Conservation (phyloP, 2,797 vertebrate species). For the Oreochromis mossambicus region DNA sequence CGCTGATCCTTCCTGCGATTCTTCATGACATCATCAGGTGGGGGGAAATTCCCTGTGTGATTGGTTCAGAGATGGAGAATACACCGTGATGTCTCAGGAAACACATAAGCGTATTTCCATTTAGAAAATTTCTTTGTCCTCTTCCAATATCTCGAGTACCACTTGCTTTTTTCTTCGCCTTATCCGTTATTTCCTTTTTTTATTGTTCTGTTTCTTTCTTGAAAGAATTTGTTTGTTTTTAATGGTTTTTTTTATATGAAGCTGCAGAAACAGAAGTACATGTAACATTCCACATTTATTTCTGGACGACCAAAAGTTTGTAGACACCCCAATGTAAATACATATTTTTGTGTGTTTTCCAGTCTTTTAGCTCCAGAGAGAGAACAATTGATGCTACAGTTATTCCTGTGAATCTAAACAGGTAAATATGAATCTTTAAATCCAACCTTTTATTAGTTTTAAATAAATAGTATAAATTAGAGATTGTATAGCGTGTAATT, state of each 20-base stretch:
- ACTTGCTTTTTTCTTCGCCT: neutral
- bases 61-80: slow-evolving; percentile 12
- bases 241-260: neutral
- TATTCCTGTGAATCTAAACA: neutral
- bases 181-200: neutral
- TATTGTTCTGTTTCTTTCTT: neutral
- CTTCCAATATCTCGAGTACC: neutral
- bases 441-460: neutral
- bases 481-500: neutral
- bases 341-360: neutral
- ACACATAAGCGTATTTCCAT: neutral
- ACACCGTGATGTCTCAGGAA: slow-evolving; percentile 13
- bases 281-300: neutral
- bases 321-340: neutral
- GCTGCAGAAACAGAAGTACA: neutral
- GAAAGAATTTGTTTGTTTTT: neutral
- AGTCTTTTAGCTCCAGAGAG: neutral
- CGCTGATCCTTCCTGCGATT: neutral
- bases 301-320: neutral
- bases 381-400: neutral
- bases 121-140: neutral
- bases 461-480: neutral
- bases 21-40: neutral
- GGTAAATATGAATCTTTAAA: neutral
- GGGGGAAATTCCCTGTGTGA: slow-evolving; percentile 35